A percentile compares a stretch with the other conserved stretches of the same genome.
These are phyloP conservation scores for Tethya wilhelma DNA, from an alignment of 37 sponge, comb jelly and placozoan genomes.

Conservation along the genomic window DNA sequence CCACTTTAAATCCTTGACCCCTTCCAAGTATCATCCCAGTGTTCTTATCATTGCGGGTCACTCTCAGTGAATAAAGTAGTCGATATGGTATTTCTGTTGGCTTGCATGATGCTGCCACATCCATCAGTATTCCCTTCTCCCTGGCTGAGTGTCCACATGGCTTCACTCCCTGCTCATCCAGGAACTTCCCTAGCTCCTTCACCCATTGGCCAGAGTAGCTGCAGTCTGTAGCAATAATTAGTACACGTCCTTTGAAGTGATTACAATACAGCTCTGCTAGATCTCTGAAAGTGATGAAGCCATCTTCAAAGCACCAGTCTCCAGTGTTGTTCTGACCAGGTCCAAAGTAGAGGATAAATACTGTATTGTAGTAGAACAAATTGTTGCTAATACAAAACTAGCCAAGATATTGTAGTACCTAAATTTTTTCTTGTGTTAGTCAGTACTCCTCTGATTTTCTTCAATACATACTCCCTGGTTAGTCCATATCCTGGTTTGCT, in stretches of 20 bases:
- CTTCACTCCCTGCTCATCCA: conserved; percentile 55
- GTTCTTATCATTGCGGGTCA: conserved; percentile 1
- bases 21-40: conserved; percentile 12
- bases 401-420: no score
- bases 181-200: conserved; percentile 12
- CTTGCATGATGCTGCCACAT: conserved; percentile 62
- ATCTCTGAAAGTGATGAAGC: conserved; percentile 45
- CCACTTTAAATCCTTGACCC: no score
- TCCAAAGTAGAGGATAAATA: conserved; percentile 70
- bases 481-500: no score
- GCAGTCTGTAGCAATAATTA: conserved; percentile 64
- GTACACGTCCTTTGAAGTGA: conserved; percentile 40
- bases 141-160: conserved; percentile 75
- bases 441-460: no score
- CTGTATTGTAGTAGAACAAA: no score
- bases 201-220: conserved; percentile 66
- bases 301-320: conserved; percentile 77
- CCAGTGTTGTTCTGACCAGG: conserved; percentile 67
- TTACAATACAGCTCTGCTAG: conserved; percentile 51
- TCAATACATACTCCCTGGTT: no score
- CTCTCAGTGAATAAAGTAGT: neutral
- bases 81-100: neutral
- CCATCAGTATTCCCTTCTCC: conserved; percentile 55
- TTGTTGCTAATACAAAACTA: no score
- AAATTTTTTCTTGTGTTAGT: no score